phyloP scores from a whole-genome alignment of 2,113 vertebrate genomes.

The Nestor notabilis region DNA sequence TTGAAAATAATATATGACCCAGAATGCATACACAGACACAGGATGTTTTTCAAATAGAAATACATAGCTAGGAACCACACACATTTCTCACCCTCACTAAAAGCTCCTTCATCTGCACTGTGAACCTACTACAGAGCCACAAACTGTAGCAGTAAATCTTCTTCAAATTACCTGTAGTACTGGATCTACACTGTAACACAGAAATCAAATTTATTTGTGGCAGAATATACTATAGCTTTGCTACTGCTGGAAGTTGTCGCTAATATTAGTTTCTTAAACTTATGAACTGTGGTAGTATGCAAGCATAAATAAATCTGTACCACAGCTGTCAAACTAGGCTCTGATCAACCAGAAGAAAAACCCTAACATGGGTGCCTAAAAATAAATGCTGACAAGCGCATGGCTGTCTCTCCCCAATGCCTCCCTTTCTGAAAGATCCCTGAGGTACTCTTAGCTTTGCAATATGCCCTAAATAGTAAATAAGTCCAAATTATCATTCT shows the following conservation, averaged over 20 bases:
- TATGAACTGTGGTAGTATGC: neutral
- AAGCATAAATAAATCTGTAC: neutral
- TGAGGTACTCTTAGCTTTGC: neutral
- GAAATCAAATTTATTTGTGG: neutral
- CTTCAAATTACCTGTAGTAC: neutral
- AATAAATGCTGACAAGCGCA: neutral
- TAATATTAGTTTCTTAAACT: neutral
- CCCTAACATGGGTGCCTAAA: neutral
- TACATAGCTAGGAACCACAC: neutral
- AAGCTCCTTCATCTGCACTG: neutral
- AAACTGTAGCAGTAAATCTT: neutral
- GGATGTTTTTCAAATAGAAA: neutral
- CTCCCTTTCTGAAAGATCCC: neutral
- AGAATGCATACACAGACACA: neutral
- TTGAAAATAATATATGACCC: neutral
- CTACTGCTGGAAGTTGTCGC: neutral
- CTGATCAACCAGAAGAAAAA: neutral
- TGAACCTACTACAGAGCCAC: neutral
- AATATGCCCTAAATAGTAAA: neutral
- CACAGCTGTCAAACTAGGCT: neutral
- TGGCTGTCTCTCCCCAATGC: neutral
- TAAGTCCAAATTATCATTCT: neutral
- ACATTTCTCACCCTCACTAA: neutral
- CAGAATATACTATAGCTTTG: neutral
- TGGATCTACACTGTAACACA: neutral